Evolutionary conservation across 1,140 invertebrate genomes (phyloP).

Genomic region (Cryptotermes secundus): DNA sequence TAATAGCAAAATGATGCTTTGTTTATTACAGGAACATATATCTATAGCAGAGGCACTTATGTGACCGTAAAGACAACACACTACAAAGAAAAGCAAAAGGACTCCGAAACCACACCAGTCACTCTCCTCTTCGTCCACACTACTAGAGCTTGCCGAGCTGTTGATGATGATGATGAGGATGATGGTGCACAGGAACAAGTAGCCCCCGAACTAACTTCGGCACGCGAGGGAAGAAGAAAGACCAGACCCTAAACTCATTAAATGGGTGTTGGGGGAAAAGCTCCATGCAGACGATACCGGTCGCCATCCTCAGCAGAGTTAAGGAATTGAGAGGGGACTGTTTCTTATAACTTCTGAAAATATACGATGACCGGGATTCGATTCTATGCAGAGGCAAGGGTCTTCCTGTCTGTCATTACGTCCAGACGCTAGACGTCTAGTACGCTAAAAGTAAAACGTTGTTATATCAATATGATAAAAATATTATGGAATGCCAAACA

Average conservation of each 20-base stretch:
- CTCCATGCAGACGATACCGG: background rate
- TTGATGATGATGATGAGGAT: background rate
- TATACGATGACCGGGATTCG: no score
- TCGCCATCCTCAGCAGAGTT: background rate
- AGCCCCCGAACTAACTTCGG: background rate
- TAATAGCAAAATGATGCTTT: background rate
- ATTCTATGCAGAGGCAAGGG: no score
- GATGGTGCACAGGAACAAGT: background rate
- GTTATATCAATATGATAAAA: no score
- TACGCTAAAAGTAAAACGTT: no score
- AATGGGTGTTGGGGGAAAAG: background rate
- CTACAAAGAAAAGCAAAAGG: background rate
- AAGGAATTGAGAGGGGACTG: no score
- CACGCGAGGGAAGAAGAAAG: slow-evolving; percentile 17
- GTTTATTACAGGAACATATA: background rate
- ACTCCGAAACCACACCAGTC: background rate
- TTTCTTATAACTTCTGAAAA: no score
- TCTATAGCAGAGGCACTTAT: background rate
- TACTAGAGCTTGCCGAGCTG: background rate
- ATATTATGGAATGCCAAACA: no score
- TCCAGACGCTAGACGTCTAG: no score
- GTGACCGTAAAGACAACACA: background rate
- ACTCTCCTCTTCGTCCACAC: background rate
- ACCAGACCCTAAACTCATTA: slow-evolving; percentile 16
- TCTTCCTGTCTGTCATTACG: no score